These are phyloP conservation scores for Aramus guarauna DNA, from an alignment of 2,113 vertebrate genomes.

Conservation along the genomic window DNA sequence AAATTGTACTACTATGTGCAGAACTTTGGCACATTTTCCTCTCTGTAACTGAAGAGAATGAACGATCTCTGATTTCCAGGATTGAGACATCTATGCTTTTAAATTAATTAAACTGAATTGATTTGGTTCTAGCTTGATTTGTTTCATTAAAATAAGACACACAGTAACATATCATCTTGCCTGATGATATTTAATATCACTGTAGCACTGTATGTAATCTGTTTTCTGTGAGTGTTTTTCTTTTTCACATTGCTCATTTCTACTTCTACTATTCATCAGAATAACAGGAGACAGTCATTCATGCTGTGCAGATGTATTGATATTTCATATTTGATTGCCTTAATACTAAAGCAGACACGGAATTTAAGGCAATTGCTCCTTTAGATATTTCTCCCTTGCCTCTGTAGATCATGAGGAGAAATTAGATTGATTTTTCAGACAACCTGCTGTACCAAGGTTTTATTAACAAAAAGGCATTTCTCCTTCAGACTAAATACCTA, in stretches of 20 bases:
- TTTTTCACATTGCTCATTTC: neutral
- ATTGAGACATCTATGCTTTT: neutral
- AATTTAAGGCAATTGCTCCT: neutral
- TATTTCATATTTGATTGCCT: conserved; percentile 12
- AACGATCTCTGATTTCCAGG: neutral
- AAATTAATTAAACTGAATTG: neutral
- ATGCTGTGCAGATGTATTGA: neutral
- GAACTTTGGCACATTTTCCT: neutral
- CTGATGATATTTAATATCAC: neutral
- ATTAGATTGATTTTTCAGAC: conserved; percentile 1
- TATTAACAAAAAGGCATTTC: neutral
- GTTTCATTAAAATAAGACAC: neutral
- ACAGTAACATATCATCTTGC: neutral
- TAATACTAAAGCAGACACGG: neutral
- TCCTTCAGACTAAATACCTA: neutral
- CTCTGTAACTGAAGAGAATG: neutral
- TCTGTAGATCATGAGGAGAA: neutral
- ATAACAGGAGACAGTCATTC: neutral
- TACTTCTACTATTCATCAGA: neutral
- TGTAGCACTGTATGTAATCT: neutral
- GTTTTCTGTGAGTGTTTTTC: neutral
- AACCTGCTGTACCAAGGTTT: neutral
- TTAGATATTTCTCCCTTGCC: neutral
- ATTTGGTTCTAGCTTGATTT: neutral
- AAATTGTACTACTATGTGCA: neutral